These are phyloP conservation scores for Hoplostethus mediterraneus DNA, from an alignment of 2,797 vertebrate genomes.

Conservation along the genomic window DNA sequence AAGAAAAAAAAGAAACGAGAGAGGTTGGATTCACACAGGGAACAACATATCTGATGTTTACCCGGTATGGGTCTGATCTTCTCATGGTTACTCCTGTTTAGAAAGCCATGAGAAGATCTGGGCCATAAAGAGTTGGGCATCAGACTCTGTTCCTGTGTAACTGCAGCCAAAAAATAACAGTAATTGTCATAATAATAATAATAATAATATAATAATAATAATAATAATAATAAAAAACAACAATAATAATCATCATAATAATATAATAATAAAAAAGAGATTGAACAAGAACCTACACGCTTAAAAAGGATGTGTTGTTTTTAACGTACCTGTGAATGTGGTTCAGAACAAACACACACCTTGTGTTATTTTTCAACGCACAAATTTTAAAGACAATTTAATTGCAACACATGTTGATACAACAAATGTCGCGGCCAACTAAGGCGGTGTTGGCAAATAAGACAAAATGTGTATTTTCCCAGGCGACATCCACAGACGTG, in stretches of 20 bases:
- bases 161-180: conserved; percentile 76
- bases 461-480: conserved; percentile 37
- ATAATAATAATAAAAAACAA: conserved; percentile 67
- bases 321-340: conserved; percentile 28
- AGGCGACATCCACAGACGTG: neutral
- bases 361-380: conserved; percentile 47
- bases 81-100: conserved; percentile 37
- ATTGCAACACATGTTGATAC: conserved; percentile 67
- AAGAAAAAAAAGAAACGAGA: conserved; percentile 79
- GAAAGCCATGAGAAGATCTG: conserved; percentile 32
- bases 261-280: conserved; percentile 86
- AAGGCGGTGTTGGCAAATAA: conserved; percentile 26
- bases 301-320: conserved; percentile 66
- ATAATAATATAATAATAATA: conserved; percentile 64
- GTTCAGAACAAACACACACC: neutral
- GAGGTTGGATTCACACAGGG: conserved; percentile 52
- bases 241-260: conserved; percentile 78
- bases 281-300: conserved; percentile 90
- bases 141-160: conserved; percentile 49
- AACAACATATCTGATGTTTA: conserved; percentile 46
- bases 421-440: conserved; percentile 65
- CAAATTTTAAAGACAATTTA: conserved; percentile 27
- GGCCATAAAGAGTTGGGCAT: conserved; percentile 63
- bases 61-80: conserved; percentile 37
- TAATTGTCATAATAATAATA: conserved; percentile 71